phyloP scores from a whole-genome alignment of 2,888 invertebrate genomes.

The Lithophane leautieri region DNA sequence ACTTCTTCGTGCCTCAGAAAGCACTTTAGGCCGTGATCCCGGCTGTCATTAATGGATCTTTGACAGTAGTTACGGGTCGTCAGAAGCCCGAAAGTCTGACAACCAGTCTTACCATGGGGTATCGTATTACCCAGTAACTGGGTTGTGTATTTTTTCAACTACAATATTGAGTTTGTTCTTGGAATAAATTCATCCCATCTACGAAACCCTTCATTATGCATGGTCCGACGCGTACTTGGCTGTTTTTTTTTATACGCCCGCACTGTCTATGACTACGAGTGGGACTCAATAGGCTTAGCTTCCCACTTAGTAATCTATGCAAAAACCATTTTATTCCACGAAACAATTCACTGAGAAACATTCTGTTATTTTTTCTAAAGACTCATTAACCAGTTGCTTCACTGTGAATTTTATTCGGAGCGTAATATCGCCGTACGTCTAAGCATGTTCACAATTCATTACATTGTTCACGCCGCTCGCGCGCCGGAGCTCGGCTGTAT shows the following conservation, averaged over 20 bases:
- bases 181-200: too few relatives aligned
- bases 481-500: constrained; percentile 28
- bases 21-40: too few relatives aligned
- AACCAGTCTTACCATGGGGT: too few relatives aligned
- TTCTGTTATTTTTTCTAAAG: constrained; percentile 13
- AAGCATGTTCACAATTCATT: constrained; percentile 68
- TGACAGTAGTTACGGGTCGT: too few relatives aligned
- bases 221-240: too few relatives aligned
- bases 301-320: background rate
- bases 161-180: too few relatives aligned
- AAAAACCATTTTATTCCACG: background rate
- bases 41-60: too few relatives aligned
- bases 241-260: background rate
- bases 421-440: constrained; percentile 45
- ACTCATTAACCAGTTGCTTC: constrained; percentile 42
- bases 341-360: background rate
- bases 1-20: too few relatives aligned
- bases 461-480: constrained; percentile 57
- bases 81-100: too few relatives aligned
- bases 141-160: too few relatives aligned
- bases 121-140: too few relatives aligned
- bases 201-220: too few relatives aligned
- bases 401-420: constrained; percentile 40
- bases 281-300: background rate
- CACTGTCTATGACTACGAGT: background rate